phyloP scores from a whole-genome alignment of 2,888 invertebrate species.

The Epinotia ramella region DNA sequence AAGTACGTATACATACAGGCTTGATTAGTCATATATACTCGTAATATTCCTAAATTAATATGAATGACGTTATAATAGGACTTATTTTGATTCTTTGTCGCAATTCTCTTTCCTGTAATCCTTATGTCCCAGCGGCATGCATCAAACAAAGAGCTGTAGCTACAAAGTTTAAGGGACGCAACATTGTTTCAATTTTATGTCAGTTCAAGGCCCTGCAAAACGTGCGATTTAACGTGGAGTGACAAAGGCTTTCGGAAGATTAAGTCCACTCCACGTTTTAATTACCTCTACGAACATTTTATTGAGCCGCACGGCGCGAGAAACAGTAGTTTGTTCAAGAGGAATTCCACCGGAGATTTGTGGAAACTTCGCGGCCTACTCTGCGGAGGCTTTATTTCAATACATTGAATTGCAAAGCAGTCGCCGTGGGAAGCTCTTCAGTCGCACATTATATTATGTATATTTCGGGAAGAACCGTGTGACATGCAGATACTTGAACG shows the following conservation, averaged over 20 bases:
- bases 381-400: conserved; percentile 52
- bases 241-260: conserved; percentile 25
- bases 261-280: conserved; percentile 34
- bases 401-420: conserved; percentile 69
- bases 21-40: not conserved
- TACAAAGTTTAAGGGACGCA: not conserved
- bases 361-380: conserved; percentile 41
- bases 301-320: conserved; percentile 37
- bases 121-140: not conserved
- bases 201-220: conserved; percentile 20
- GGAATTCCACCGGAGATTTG: conserved; percentile 33
- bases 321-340: conserved; percentile 43
- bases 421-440: conserved; percentile 43
- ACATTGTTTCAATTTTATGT: conserved; percentile 22
- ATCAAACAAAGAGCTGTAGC: not conserved
- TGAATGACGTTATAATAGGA: too few species aligned
- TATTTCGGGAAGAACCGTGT: conserved; percentile 19
- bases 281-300: conserved; percentile 41
- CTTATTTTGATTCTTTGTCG: not conserved
- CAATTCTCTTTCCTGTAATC: not conserved
- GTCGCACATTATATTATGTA: conserved; percentile 13
- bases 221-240: conserved; percentile 23
- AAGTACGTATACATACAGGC: too few species aligned
- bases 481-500: conserved; percentile 4
- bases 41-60: too few species aligned